Base-by-base conservation (phyloP, 2,888 invertebrate species). In the Diplazon laetatorius region DNA sequence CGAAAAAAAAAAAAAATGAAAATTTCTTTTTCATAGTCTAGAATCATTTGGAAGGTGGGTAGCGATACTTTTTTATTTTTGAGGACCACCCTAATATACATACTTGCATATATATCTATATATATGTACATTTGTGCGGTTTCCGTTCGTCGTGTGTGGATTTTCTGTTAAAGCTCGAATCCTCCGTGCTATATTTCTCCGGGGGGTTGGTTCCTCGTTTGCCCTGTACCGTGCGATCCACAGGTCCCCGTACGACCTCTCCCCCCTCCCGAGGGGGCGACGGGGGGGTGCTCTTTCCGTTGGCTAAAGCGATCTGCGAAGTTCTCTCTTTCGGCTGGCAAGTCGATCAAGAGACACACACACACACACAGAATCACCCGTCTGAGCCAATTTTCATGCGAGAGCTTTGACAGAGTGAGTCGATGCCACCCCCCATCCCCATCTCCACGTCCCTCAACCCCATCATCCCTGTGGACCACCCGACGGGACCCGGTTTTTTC, bases 121-220 rank as follows among this genome's bases (percentile, higher is more conserved):
- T 70, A 66, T 35, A 55, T 65, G 60, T 76, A 60, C 63, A n/a
- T n/a, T n/a, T n/a, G 50, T 14, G 68, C 73, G 77, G 48, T 79
- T 79, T 69, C 76, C 37, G 52, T 35, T 57, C 16, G 20, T 18
- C 12, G 16, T 37, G 59, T 25, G 60, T 46, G 62, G 52, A 48
- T 66, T 57, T 68, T 52, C 66, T 50, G 59, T 57, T 48, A 44
- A 50, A 59, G 50, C 18, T 42, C 39, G 44, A 46, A 46, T 39
- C 18, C 65, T 66, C 48, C 44, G 16, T 48, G 65, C 42, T 66
- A 42, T 62, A 69, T 80, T 78, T 72, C 63, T 20, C 63, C 55
- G 62, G 30, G 30, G 30, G 2, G 66, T 42, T 68, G 44, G 73
- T 70, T 44, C 30, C 46, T 68, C 16, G 48, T 39, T 52, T 46